Conservation (phyloP, 1,140 invertebrate species). For the Pseudomyrmex dendroicus region DNA sequence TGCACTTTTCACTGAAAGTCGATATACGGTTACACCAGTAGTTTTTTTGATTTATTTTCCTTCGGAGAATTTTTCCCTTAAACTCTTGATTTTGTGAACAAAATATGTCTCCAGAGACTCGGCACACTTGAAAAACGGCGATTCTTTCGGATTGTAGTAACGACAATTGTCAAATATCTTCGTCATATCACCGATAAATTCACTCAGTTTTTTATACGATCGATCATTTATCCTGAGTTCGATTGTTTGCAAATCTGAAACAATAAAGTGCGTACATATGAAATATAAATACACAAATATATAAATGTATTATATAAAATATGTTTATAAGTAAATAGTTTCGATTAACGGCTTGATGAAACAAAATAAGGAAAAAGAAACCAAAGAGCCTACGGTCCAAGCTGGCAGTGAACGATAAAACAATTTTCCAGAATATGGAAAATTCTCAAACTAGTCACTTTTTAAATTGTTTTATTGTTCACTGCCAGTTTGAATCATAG, state of each 20-base stretch:
- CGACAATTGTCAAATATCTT: slow-evolving; percentile 99
- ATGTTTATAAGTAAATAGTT: too few relatives aligned
- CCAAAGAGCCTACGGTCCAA: too few relatives aligned
- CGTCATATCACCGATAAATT: slow-evolving; percentile 98
- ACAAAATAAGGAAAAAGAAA: too few relatives aligned
- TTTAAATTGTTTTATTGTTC: too few relatives aligned
- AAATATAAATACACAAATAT: not conserved
- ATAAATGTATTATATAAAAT: too few relatives aligned
- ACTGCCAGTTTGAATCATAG: too few relatives aligned
- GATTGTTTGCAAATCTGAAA: slow-evolving; percentile 96
- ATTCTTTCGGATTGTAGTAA: slow-evolving; percentile 98
- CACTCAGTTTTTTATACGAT: slow-evolving; percentile 94
- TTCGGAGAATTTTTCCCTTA: slow-evolving; percentile 92
- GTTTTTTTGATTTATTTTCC: slow-evolving; percentile 78
- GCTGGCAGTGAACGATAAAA: too few relatives aligned
- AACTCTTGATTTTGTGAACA: slow-evolving; percentile 95
- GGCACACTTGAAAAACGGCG: slow-evolving; percentile 97
- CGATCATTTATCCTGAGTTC: slow-evolving; percentile 94
- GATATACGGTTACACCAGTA: not conserved
- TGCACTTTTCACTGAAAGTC: slow-evolving; percentile 45
- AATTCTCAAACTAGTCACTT: too few relatives aligned
- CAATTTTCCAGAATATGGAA: too few relatives aligned
- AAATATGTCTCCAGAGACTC: slow-evolving; percentile 98
- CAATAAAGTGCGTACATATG: slow-evolving; percentile 55
- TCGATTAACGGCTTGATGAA: too few relatives aligned